Evolutionary conservation across 2,797 vertebrate species (phyloP).

Genomic region (Anguilla marmorata): DNA sequence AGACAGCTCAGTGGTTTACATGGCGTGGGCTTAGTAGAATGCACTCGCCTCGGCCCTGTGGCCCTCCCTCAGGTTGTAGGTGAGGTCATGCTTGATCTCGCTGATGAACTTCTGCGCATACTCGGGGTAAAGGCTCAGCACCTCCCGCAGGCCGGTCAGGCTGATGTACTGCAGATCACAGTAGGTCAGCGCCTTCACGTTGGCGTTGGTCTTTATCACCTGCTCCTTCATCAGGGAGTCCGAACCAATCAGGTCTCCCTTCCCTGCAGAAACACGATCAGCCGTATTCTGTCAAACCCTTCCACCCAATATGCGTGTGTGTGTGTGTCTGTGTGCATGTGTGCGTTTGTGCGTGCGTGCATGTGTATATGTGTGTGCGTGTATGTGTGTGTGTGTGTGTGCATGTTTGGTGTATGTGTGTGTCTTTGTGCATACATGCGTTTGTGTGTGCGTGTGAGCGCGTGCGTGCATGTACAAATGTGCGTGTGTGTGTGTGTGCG

Average conservation of each 20-base stretch:
- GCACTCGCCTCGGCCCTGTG: background rate
- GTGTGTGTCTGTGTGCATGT: background rate
- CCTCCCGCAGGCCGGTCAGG: slow-evolving; percentile 62
- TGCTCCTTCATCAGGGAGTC: slow-evolving; percentile 62
- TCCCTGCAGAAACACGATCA: slow-evolving; percentile 53
- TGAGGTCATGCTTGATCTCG: slow-evolving; percentile 66
- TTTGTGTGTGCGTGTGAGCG: background rate
- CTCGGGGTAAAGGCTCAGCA: slow-evolving; percentile 65
- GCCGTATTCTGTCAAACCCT: background rate
- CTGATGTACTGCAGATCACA: slow-evolving; percentile 68
- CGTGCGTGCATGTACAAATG: background rate
- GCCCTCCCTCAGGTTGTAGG: slow-evolving; percentile 67
- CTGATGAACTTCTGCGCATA: slow-evolving; percentile 66
- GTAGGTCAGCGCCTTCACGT: slow-evolving; percentile 68
- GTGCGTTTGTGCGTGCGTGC: background rate
- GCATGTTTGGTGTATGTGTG: background rate
- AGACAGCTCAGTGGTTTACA: background rate
- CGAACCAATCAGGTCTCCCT: slow-evolving; percentile 70
- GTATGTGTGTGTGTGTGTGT: background rate
- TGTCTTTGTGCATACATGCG: background rate
- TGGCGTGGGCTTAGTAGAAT: background rate
- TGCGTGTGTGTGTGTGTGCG: background rate
- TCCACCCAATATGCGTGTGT: background rate
- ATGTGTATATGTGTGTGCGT: background rate
- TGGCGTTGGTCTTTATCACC: slow-evolving; percentile 66